phyloP scores from a whole-genome alignment of 2,113 vertebrate genomes.

The Sapajus apella region DNA sequence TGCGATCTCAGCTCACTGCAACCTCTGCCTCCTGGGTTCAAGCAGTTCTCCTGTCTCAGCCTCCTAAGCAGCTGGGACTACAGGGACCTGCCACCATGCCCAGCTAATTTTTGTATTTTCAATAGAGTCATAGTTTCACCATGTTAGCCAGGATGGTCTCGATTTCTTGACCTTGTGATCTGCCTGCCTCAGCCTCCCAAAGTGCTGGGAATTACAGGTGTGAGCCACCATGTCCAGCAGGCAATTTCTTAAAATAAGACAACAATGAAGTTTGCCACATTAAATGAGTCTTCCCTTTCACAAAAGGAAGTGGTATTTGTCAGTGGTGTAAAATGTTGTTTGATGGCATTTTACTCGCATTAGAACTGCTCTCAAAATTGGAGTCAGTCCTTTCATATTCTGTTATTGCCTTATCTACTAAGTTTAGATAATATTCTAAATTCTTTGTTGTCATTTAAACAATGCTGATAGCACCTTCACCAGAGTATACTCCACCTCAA shows the following conservation, averaged over 20 bases:
- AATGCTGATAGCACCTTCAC: background rate
- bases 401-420: background rate
- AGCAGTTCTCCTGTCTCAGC: no score
- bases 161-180: no score
- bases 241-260: background rate
- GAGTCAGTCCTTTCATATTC: background rate
- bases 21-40: no score
- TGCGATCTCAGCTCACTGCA: no score
- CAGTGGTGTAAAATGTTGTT: background rate
- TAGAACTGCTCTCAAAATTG: background rate
- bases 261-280: background rate
- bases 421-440: background rate
- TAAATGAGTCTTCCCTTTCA: background rate
- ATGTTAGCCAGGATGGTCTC: no score
- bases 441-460: background rate
- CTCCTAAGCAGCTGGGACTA: no score
- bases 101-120: no score
- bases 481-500: background rate
- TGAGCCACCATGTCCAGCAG: no score
- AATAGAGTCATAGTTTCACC: no score
- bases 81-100: no score
- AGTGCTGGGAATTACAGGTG: no score
- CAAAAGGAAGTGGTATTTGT: background rate
- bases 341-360: background rate
- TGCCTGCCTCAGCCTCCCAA: no score